Evolutionary conservation across 1,140 invertebrate genomes (phyloP).

Genomic region (Meloidogyne exigua): DNA sequence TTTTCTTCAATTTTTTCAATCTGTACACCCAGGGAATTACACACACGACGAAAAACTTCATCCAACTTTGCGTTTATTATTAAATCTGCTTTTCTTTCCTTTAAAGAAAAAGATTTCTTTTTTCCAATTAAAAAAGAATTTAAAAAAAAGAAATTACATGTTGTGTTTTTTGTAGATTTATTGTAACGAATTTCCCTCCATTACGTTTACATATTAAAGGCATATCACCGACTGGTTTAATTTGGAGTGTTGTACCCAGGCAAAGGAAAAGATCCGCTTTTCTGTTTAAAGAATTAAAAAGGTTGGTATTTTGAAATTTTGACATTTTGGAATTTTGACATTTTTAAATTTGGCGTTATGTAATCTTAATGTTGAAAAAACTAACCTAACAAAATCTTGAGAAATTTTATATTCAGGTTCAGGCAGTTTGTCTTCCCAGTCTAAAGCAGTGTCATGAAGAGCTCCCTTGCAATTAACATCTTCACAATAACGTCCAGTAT

Average conservation of each 20-base stretch:
- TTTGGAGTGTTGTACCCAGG: conserved; percentile 92
- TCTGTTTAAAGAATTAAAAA: conserved; percentile 57
- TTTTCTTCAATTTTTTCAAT: not conserved
- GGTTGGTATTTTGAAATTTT: not conserved
- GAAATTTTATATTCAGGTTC: conserved; percentile 75
- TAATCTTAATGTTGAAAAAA: no score
- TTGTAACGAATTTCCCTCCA: conserved; percentile 83
- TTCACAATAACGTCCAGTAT: conserved; percentile 76
- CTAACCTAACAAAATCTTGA: conserved; percentile 22
- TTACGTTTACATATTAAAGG: conserved; percentile 84
- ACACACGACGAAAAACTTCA: conserved; percentile 34
- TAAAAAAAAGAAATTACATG: conserved; percentile 70
- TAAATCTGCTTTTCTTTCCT: conserved; percentile 60
- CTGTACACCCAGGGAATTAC: conserved; percentile 2
- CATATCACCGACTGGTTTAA: conserved; percentile 90
- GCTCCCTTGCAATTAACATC: conserved; percentile 72
- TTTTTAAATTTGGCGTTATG: no score
- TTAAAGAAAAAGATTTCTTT: no score
- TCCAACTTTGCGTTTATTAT: conserved; percentile 50
- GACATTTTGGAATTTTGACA: conserved; percentile 12
- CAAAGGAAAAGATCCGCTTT: conserved; percentile 87
- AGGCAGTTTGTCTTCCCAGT: conserved; percentile 94
- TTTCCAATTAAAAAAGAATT: no score
- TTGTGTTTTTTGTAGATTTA: conserved; percentile 94
- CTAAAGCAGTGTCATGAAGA: conserved; percentile 87